These are phyloP conservation scores for Clitarchus hookeri DNA, from an alignment of 2,888 invertebrate species.

Conservation along the genomic window DNA sequence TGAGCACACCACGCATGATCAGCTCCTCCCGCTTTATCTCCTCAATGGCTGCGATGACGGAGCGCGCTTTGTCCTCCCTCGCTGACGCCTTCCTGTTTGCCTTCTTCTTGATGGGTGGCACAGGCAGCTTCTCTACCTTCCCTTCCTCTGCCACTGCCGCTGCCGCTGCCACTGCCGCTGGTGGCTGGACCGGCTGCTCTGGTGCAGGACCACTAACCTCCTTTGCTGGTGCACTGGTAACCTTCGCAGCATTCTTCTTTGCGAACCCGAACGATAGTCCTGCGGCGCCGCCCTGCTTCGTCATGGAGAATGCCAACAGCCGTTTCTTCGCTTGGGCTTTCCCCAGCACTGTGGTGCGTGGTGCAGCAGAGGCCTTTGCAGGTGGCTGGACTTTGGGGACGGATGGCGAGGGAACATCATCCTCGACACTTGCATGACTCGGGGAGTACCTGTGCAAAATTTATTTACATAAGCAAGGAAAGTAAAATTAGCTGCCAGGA, in stretches of 20 bases:
- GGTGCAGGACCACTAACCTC: background rate
- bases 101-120: conserved; percentile 32
- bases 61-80: conserved; percentile 39
- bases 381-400: conserved; percentile 16
- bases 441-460: conserved; percentile 36
- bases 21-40: conserved; percentile 42
- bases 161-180: background rate
- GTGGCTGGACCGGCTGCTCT: background rate
- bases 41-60: conserved; percentile 42
- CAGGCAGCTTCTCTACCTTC: background rate
- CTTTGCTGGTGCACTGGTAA: conserved; percentile 29
- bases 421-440: conserved; percentile 34
- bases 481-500: no score
- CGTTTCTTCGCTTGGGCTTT: conserved; percentile 54
- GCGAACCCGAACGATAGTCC: conserved; percentile 41
- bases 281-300: conserved; percentile 47
- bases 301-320: conserved; percentile 53
- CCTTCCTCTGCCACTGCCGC: conserved; percentile 27
- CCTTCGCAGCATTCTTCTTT: conserved; percentile 37
- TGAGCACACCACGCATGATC: conserved; percentile 37
- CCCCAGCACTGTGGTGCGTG: conserved; percentile 47
- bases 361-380: background rate
- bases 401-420: conserved; percentile 32
- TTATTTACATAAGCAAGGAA: no score
- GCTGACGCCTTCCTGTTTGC: conserved; percentile 34